Evolutionary conservation across 2,888 invertebrate genomes (phyloP), one percentile per base, ranked within the genome.

Genomic region (Pteria penguin): DNA sequence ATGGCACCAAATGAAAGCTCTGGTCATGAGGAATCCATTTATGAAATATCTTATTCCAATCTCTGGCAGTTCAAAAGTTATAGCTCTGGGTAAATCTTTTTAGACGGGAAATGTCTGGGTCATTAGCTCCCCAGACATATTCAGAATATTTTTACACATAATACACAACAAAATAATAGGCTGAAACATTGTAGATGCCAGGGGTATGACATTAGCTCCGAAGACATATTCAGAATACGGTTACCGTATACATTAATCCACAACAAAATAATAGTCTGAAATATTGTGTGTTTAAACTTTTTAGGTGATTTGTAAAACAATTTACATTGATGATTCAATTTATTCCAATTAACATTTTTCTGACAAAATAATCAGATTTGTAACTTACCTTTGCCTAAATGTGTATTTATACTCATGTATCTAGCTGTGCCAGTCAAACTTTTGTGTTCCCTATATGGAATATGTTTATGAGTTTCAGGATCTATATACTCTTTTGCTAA

Each of bases 401-500:
- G 99, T 93, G 99, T 99, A 93, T 99, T 99, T 94, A 99, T 99
- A 93, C 98, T 99, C 99, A 99, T 99, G 94, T 99, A 99, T 94
- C 99, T 95, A 89, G 99, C 99, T 86, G 99, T 99, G 90, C 99
- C 99, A 84, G 99, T 99, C 92, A 99, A 95, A 92, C 98, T 98
- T 94, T 99, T 99, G 95, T 99, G 99, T 95, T 99, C 99, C 95
- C 99, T 96, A 94, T 99, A 99, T 90, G 99, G 99, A 94, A 99
- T 99, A 95, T 99, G 99, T 94, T 99, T 92, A 81, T 91, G 90
- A 68, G 93, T 93, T 95, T 99, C 99, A 94, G 98, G 96, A 95
- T 99, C 99, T 94, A 99, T 99, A 94, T 99, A 99, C 95, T 99
- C 99, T 95, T 99, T 99, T 94, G 99, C 99, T 95, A 99, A 95